Conservation (phyloP, 2,888 invertebrate genomes). For the Agrochola circellaris region DNA sequence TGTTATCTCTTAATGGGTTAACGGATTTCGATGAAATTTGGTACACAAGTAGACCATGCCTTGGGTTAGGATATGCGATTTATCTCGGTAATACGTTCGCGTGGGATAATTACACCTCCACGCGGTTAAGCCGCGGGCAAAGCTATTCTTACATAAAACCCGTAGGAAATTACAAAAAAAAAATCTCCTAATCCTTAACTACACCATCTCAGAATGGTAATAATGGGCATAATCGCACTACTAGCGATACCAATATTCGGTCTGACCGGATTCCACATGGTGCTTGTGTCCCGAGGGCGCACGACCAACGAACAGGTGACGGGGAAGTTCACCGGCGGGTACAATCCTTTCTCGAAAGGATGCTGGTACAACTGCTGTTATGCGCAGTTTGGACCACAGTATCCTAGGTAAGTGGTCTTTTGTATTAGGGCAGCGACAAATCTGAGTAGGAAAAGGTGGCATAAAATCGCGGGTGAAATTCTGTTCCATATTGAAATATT, state of each 20-base stretch:
- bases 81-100: not conserved
- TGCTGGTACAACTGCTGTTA: slow-evolving; percentile 99
- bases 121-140: not conserved
- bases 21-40: not conserved
- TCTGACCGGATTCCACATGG: slow-evolving; percentile 99
- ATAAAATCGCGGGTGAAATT: not conserved
- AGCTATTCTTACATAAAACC: not conserved
- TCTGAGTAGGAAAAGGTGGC: too few species aligned
- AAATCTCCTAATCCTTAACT: slow-evolving; percentile 69
- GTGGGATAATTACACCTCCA: not conserved
- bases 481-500: not conserved
- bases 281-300: slow-evolving; percentile 98
- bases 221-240: slow-evolving; percentile 97
- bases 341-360: slow-evolving; percentile 99
- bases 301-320: slow-evolving; percentile 99
- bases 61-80: too few species aligned
- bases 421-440: not conserved
- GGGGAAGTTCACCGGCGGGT: slow-evolving; percentile 99
- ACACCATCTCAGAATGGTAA: slow-evolving; percentile 92
- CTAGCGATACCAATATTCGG: slow-evolving; percentile 99
- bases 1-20: not conserved
- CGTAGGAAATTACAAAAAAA: not conserved
- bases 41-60: not conserved
- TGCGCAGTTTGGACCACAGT: slow-evolving; percentile 98
- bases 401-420: slow-evolving; percentile 95